phyloP scores from a whole-genome alignment of 2,888 invertebrate genomes.

The Rhorus exstirpatorius region DNA sequence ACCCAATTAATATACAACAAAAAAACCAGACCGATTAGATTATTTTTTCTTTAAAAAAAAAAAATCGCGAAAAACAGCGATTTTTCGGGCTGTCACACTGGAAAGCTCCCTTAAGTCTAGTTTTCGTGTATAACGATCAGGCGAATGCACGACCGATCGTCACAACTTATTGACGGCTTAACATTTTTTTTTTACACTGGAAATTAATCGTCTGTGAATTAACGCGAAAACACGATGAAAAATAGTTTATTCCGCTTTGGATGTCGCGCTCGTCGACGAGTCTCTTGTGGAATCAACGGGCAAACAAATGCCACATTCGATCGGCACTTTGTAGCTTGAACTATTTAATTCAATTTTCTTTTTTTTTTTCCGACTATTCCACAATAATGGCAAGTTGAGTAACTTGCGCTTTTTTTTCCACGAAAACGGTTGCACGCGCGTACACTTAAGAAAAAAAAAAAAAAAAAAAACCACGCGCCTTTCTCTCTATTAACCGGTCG shows the following conservation, averaged over 20 bases:
- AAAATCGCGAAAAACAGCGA: too few relatives aligned
- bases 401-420: neutral
- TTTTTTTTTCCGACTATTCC: neutral
- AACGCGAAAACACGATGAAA: too few relatives aligned
- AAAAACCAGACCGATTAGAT: too few relatives aligned
- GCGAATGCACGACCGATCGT: neutral
- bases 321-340: neutral
- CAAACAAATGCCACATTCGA: slow-evolving; percentile 19
- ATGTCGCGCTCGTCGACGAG: slow-evolving; percentile 1
- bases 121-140: too few relatives aligned
- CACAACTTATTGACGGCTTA: too few relatives aligned
- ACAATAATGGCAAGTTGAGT: neutral
- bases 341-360: neutral
- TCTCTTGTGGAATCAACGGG: slow-evolving; percentile 1
- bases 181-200: too few relatives aligned
- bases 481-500: slow-evolving; percentile 72
- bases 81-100: too few relatives aligned
- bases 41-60: too few relatives aligned
- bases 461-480: too few relatives aligned
- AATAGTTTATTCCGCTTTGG: slow-evolving; percentile 1
- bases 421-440: neutral
- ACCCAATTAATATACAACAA: too few relatives aligned
- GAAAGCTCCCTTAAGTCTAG: too few relatives aligned
- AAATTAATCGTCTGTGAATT: slow-evolving; percentile 9
- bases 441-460: neutral